Evolutionary conservation across 2,888 invertebrate species (phyloP).

Genomic region (Charanyca ferruginea): DNA sequence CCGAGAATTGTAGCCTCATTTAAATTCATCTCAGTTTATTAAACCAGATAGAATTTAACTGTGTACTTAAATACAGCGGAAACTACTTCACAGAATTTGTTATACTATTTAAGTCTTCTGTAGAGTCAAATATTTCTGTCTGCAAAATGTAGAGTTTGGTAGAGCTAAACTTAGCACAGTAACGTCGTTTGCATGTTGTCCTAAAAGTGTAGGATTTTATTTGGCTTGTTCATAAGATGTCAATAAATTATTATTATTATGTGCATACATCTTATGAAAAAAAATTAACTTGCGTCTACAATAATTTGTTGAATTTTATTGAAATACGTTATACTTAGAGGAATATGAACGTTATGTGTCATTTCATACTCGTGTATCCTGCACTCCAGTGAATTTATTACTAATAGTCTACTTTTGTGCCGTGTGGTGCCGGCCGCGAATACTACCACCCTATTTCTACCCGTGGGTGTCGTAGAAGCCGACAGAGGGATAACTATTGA

Average conservation of each 20-base stretch:
- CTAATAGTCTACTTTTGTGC: too few species aligned
- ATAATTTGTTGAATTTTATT: slow-evolving; percentile 15
- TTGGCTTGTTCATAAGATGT: too few species aligned
- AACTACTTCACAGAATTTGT: slow-evolving; percentile 24
- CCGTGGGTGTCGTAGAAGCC: too few species aligned
- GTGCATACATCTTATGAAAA: too few species aligned
- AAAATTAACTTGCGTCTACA: not conserved
- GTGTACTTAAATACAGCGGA: slow-evolving; percentile 6
- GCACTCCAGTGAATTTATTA: too few species aligned
- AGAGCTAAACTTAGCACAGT: slow-evolving; percentile 5
- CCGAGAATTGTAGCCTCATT: not conserved
- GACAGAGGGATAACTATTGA: too few species aligned
- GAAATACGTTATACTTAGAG: not conserved
- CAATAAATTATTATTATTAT: too few species aligned
- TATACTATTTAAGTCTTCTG: slow-evolving; percentile 23
- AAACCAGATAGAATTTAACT: slow-evolving; percentile 19
- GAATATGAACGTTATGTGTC: not conserved
- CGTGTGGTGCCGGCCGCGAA: too few species aligned
- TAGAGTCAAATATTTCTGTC: slow-evolving; percentile 27
- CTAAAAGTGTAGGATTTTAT: slow-evolving; percentile 11
- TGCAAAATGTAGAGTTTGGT: slow-evolving; percentile 12
- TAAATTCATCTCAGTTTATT: slow-evolving; percentile 32
- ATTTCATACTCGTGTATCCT: not conserved
- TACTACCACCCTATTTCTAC: too few species aligned
- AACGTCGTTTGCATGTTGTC: slow-evolving; percentile 1